Evolutionary conservation across 2,888 invertebrate species (phyloP).

Genomic region (Thymelicus sylvestris): DNA sequence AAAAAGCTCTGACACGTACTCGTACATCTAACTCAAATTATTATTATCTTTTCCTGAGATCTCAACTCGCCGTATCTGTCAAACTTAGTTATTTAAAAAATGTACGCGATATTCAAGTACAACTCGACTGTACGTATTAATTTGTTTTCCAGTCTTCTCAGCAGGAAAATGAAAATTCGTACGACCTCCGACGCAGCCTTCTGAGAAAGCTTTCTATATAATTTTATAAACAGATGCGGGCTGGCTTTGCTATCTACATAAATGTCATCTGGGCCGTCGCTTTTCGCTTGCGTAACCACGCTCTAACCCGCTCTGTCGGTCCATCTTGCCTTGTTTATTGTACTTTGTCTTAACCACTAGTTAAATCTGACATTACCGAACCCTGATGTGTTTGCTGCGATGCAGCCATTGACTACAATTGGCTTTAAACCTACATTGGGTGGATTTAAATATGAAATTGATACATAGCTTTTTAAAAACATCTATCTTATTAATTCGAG

Average conservation of each 20-base stretch:
- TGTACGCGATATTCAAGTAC: no score
- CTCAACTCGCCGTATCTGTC: no score
- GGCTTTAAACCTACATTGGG: not conserved
- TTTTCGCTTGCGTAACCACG: not conserved
- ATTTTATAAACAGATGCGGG: not conserved
- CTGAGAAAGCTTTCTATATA: not conserved
- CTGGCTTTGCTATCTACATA: not conserved
- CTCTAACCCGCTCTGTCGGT: not conserved
- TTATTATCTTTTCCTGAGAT: no score
- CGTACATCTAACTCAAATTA: no score
- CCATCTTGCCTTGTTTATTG: not conserved
- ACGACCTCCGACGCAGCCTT: not conserved
- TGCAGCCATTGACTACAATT: not conserved
- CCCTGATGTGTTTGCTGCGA: not conserved
- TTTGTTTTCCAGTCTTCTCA: no score
- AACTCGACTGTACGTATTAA: no score
- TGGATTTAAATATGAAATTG: not conserved
- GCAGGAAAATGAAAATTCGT: not conserved
- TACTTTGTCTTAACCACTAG: not conserved
- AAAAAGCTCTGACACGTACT: no score
- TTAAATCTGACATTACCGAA: not conserved
- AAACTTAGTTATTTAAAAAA: no score
- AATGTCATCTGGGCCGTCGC: not conserved
- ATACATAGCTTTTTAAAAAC: no score
- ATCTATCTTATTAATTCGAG: no score